phyloP scores from a whole-genome alignment of 2,888 invertebrate species.

The Imbricaverruca yamaguchii region DNA sequence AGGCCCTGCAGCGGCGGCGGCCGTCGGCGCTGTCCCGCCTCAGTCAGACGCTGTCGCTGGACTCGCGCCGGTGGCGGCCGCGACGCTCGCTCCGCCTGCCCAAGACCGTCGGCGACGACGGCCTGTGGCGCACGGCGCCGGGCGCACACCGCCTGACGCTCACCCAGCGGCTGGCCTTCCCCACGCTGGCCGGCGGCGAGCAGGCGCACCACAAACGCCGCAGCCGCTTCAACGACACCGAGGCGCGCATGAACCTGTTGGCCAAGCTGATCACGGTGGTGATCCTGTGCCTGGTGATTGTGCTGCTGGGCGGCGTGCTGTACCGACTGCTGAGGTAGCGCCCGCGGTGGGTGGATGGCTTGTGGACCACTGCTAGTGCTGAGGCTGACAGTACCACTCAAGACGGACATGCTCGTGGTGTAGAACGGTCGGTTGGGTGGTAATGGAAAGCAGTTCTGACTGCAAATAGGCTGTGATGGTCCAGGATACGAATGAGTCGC shows the following conservation, averaged over 20 bases:
- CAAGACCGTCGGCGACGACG: slow-evolving; percentile 23
- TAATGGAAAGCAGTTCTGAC: no score
- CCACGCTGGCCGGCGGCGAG: slow-evolving; percentile 30
- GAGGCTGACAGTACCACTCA: no score
- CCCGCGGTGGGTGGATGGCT: no score
- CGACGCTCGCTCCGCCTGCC: not conserved
- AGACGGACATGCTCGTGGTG: no score
- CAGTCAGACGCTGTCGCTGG: not conserved
- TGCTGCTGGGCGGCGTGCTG: slow-evolving; percentile 30
- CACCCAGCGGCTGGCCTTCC: slow-evolving; percentile 32
- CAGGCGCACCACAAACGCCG: slow-evolving; percentile 30
- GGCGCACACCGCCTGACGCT: slow-evolving; percentile 32
- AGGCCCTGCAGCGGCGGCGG: not conserved
- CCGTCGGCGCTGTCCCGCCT: not conserved
- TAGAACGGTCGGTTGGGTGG: no score
- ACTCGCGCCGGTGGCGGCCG: not conserved
- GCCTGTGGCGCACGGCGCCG: slow-evolving; percentile 27
- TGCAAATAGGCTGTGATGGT: no score
- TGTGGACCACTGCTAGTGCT: no score
- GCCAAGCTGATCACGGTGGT: slow-evolving; percentile 33
- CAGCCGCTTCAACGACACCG: slow-evolving; percentile 60
- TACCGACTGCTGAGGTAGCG: slow-evolving; percentile 27
- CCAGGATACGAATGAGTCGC: no score
- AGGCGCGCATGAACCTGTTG: slow-evolving; percentile 82
- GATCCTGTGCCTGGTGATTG: slow-evolving; percentile 31